These are phyloP conservation scores for Barnardius zonarius DNA, from an alignment of 2,113 vertebrate genomes.

Conservation along the genomic window DNA sequence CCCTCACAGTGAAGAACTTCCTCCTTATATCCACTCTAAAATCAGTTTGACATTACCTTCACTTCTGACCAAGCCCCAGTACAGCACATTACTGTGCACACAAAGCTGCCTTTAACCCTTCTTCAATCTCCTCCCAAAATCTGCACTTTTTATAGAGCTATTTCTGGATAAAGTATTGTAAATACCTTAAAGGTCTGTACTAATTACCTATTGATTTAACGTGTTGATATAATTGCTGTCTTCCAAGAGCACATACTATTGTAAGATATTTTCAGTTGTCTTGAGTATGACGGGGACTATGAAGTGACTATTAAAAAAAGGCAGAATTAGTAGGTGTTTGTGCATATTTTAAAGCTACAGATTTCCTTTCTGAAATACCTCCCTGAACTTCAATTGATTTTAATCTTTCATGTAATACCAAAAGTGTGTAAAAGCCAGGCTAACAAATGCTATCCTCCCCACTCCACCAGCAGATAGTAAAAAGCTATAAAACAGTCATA, in stretches of 20 bases:
- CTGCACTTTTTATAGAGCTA: fast-evolving
- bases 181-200: neutral
- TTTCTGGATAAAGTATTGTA: neutral
- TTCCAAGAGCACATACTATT: neutral
- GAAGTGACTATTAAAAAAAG: neutral
- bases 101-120: neutral
- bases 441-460: neutral
- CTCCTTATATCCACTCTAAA: too few species aligned
- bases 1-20: too few species aligned
- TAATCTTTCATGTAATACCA: neutral
- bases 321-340: neutral
- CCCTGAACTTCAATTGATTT: neutral
- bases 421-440: neutral
- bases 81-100: neutral
- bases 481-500: neutral
- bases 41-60: neutral
- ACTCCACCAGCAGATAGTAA: neutral
- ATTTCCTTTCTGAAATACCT: neutral
- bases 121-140: neutral
- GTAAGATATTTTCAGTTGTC: neutral
- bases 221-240: neutral
- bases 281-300: neutral
- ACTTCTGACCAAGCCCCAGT: neutral
- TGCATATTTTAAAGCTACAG: neutral
- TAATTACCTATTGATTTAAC: neutral